Evolutionary conservation across 1,140 invertebrate species (phyloP).

Genomic region (Neodiprion lecontei): DNA sequence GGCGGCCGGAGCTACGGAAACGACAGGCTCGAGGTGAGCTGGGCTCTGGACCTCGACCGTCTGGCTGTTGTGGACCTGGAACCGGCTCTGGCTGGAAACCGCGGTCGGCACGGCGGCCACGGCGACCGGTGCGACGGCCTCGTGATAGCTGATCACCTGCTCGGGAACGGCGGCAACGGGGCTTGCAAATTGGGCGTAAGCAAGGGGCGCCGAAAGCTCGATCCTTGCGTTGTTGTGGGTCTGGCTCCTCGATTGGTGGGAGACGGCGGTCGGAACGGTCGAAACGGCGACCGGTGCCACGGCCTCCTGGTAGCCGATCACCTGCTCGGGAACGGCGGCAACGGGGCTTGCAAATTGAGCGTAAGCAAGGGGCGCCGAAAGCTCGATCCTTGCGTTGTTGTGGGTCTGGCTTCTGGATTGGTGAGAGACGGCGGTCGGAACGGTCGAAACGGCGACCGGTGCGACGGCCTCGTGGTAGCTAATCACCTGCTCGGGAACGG

Average conservation of each 20-base stretch:
- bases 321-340: neutral
- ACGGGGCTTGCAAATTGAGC: neutral
- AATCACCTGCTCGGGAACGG: conserved; percentile 15
- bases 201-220: conserved; percentile 1
- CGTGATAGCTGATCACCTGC: conserved; percentile 21
- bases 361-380: neutral
- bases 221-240: conserved; percentile 23
- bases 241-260: conserved; percentile 13
- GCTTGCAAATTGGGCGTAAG: neutral
- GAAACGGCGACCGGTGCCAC: conserved; percentile 24
- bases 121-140: conserved; percentile 20
- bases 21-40: neutral
- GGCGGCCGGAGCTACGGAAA: neutral
- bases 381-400: conserved; percentile 17
- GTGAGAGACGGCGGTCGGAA: conserved; percentile 20
- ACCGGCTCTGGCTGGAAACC: conserved; percentile 18
- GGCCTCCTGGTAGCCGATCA: conserved; percentile 22
- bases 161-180: neutral
- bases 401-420: conserved; percentile 28
- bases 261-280: conserved; percentile 17
- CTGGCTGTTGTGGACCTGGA: conserved; percentile 24
- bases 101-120: conserved; percentile 20
- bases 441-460: conserved; percentile 10
- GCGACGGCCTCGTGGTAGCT: conserved; percentile 14
- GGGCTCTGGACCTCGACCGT: conserved; percentile 9